Percentiles rank a stretch among this genome's conserved stretches.
These are phyloP conservation scores for Corydoras sp. DNA, from an alignment of 2,113 vertebrate species.

Conservation along the genomic window DNA sequence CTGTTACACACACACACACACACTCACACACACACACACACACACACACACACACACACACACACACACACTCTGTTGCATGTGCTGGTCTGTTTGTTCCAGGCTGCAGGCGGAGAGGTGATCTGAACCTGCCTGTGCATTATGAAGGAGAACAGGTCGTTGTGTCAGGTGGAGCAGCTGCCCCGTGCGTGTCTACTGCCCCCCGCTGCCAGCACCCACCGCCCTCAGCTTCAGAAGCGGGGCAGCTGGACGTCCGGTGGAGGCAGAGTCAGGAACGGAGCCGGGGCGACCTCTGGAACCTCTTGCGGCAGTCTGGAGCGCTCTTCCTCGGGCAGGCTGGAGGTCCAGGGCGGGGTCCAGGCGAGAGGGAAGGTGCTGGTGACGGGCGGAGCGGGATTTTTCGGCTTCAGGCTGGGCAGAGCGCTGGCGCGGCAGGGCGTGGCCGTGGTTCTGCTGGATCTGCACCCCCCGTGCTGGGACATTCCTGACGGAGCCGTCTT, in stretches of 20 bases:
- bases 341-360: not conserved
- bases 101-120: slow-evolving; percentile 24
- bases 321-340: slow-evolving; percentile 37
- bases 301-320: slow-evolving; percentile 45
- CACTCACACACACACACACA: slow-evolving; percentile 19
- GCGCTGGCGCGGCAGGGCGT: slow-evolving; percentile 68
- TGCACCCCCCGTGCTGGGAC: slow-evolving; percentile 68
- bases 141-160: slow-evolving; percentile 41
- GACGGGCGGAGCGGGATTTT: slow-evolving; percentile 87
- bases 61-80: slow-evolving; percentile 19
- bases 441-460: slow-evolving; percentile 77
- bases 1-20: slow-evolving; percentile 31
- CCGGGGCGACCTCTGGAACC: slow-evolving; percentile 40
- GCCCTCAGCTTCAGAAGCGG: slow-evolving; percentile 30
- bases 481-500: slow-evolving; percentile 68
- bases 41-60: slow-evolving; percentile 26
- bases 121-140: slow-evolving; percentile 31
- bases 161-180: slow-evolving; percentile 54
- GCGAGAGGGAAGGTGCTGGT: slow-evolving; percentile 69
- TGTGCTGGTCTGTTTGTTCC: slow-evolving; percentile 6
- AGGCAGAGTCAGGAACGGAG: slow-evolving; percentile 42
- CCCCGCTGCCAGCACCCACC: slow-evolving; percentile 1
- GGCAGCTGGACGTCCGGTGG: not conserved
- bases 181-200: slow-evolving; percentile 40
- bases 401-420: slow-evolving; percentile 79